These are phyloP conservation scores for Cariama cristata DNA, from an alignment of 2,113 vertebrate species.

Conservation along the genomic window DNA sequence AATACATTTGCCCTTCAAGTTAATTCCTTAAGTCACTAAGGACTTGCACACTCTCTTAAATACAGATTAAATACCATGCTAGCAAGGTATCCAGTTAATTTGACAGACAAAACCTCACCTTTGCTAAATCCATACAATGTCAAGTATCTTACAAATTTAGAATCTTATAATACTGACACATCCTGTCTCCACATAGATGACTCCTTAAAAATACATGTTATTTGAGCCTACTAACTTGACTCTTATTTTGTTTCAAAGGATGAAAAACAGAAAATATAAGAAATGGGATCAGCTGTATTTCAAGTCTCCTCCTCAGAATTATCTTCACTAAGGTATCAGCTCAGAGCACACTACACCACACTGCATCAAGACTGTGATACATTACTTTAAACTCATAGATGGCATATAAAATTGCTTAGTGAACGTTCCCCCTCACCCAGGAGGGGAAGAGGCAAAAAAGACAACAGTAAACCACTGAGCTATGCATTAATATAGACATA, in stretches of 20 bases:
- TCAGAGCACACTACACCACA: background rate
- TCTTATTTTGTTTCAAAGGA: background rate
- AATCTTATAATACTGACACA: background rate
- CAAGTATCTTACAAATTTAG: background rate
- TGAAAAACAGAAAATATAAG: background rate
- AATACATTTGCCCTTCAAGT: background rate
- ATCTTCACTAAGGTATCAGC: background rate
- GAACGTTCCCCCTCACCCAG: background rate
- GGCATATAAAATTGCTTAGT: background rate
- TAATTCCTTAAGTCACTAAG: background rate
- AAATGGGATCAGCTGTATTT: background rate
- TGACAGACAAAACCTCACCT: background rate
- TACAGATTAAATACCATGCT: background rate
- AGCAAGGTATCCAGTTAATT: background rate
- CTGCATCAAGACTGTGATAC: background rate
- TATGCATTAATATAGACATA: background rate
- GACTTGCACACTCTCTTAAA: background rate
- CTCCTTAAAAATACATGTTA: background rate
- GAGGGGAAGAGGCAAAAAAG: background rate
- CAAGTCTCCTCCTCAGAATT: background rate
- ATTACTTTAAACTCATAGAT: background rate
- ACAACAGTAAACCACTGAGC: background rate
- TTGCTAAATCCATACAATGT: background rate
- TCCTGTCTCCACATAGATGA: background rate
- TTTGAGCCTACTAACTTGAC: background rate